Evolutionary conservation across 1,140 invertebrate genomes (phyloP), one percentile per base, ranked within the genome.

Genomic region (Drosophila bifasciata): DNA sequence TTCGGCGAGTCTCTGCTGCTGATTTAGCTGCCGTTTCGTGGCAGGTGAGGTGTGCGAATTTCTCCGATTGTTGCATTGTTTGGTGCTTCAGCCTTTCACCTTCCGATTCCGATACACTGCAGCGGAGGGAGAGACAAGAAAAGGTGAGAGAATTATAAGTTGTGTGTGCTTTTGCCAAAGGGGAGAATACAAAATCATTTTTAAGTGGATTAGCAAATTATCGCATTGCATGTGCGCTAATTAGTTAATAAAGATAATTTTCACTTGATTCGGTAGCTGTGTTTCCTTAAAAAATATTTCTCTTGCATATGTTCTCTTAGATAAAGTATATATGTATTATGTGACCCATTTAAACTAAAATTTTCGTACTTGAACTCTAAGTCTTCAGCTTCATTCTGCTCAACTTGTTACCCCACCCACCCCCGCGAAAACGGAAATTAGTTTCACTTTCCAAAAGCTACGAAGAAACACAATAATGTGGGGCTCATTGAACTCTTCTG

Each of bases 61-160:
- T 59, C 44, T 62, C 53, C 67, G 62, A 74, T 80, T 80, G 76
- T 85, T 81, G 81, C 81, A 85, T 85, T 77, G 81, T 80, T 85
- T 75, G 52, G 71, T 64, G 43, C 9, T 55, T 63, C 51, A 32
- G 43, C 28, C 36, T 49, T 36, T 39, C 28, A 9, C 28, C 57
- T 49, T 46, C 44, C 67, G 32, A 44, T 49, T 58, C 45, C 48
- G 41, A 21, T 53, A 32, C 43, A 48, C 76, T 80, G 81, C 46
- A 62, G 48, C 21, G 69, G 59, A 46, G 11, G 17, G 36, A 46
- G 36, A 46, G 48, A 36, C 5, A 23, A 66, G 32, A 45, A 19
- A 59, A n/a, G 57, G 45, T 51, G 60, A 41, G 23, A 25, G 68
- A 74, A 80, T 86, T 77, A 86, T 61, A 64, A 76, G 58, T 72